Evolutionary conservation across 1,140 invertebrate genomes (phyloP).

Genomic region (Oreohelix idahoensis): DNA sequence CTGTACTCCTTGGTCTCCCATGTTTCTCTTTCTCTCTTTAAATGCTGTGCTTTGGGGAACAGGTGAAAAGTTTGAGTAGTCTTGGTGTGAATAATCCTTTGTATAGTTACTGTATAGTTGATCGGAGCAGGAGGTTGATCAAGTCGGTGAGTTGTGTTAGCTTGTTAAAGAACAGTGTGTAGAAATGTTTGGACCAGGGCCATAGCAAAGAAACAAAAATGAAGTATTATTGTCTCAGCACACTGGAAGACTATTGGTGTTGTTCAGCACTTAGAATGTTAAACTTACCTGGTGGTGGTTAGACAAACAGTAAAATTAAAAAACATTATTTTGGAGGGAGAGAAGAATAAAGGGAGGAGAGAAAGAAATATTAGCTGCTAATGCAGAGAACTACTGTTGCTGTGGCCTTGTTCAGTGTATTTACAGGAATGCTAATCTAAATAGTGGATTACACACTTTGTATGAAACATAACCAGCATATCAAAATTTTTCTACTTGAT

Average conservation of each 20-base stretch:
- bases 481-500: too few relatives aligned
- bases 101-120: conserved; percentile 93
- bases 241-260: too few relatives aligned
- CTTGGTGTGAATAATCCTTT: conserved; percentile 93
- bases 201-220: background rate
- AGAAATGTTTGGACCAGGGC: background rate
- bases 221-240: too few relatives aligned
- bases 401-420: conserved; percentile 2
- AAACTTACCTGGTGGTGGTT: too few relatives aligned
- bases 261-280: too few relatives aligned
- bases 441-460: too few relatives aligned
- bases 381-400: background rate
- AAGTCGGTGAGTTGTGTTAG: conserved; percentile 72
- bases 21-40: conserved; percentile 8
- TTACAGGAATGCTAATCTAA: background rate
- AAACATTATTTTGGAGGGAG: too few relatives aligned
- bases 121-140: conserved; percentile 93
- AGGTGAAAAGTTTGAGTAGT: conserved; percentile 95
- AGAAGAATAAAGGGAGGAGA: too few relatives aligned
- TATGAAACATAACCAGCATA: too few relatives aligned
- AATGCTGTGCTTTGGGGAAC: conserved; percentile 63
- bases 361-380: too few relatives aligned
- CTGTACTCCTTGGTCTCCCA: background rate
- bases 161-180: background rate
- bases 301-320: too few relatives aligned